A percentile compares a stretch with the other conserved stretches of the same genome.
These are phyloP conservation scores for Prunella fulvescens DNA, from an alignment of 2,113 vertebrate species.

Conservation along the genomic window DNA sequence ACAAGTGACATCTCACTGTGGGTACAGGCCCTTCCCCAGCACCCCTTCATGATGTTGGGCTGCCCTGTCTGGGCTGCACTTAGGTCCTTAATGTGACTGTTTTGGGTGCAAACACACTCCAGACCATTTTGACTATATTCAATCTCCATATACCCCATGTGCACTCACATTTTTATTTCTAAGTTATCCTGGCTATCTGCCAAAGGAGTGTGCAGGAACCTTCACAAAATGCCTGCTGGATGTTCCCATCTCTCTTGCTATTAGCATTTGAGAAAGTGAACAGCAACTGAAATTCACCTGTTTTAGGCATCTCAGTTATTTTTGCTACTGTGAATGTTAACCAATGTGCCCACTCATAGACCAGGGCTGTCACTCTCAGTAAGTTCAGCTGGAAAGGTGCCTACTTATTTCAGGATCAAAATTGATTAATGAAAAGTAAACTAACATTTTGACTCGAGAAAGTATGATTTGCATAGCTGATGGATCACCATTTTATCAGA, in stretches of 20 bases:
- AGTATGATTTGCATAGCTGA: background rate
- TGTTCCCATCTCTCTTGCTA: rapidly evolving
- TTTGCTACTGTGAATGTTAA: background rate
- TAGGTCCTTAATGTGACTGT: background rate
- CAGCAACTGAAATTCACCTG: background rate
- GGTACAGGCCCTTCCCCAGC: background rate
- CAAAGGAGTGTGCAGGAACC: background rate
- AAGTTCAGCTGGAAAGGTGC: background rate
- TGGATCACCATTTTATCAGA: background rate
- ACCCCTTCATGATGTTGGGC: rapidly evolving
- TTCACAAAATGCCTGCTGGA: background rate
- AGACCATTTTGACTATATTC: background rate
- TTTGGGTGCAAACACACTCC: background rate
- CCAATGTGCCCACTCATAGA: background rate
- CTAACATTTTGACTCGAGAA: background rate
- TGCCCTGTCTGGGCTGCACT: background rate
- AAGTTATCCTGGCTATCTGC: background rate
- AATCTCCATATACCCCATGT: rapidly evolving
- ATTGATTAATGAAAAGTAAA: background rate
- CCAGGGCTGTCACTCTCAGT: background rate
- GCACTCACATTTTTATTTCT: background rate
- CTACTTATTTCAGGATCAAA: background rate
- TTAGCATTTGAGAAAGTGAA: background rate
- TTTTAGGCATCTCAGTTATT: background rate
- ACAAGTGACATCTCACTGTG: background rate